phyloP scores from a whole-genome alignment of 2,888 invertebrate genomes.

The Nemotelus nigrinus region DNA sequence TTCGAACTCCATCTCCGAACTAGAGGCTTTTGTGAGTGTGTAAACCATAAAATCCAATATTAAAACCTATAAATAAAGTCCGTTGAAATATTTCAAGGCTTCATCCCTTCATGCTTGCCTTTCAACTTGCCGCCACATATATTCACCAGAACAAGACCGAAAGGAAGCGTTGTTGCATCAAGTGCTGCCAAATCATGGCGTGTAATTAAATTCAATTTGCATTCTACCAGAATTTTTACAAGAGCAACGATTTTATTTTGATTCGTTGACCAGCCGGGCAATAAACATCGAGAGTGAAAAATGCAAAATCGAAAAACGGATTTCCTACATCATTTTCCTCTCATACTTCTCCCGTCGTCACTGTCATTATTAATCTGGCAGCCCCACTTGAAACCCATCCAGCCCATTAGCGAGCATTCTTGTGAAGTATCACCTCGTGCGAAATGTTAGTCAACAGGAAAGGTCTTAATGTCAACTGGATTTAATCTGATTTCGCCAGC shows the following conservation, averaged over 20 bases:
- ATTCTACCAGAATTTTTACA: too few species aligned
- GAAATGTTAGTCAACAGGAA: slow-evolving; percentile 48
- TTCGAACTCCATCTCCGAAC: neutral
- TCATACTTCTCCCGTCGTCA: too few species aligned
- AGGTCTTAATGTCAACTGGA: slow-evolving; percentile 50
- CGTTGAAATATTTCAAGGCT: slow-evolving; percentile 38
- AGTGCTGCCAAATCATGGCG: neutral
- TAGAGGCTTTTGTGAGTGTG: slow-evolving; percentile 23
- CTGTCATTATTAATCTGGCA: neutral
- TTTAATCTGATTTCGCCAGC: slow-evolving; percentile 50
- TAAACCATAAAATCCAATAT: slow-evolving; percentile 48
- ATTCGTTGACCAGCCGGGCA: too few species aligned
- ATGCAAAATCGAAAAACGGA: too few species aligned
- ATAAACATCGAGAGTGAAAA: too few species aligned
- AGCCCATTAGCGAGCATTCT: slow-evolving; percentile 37
- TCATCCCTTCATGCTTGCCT: slow-evolving; percentile 27
- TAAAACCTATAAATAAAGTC: slow-evolving; percentile 49
- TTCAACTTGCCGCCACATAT: slow-evolving; percentile 32
- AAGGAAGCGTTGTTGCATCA: neutral
- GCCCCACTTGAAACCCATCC: neutral
- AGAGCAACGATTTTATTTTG: too few species aligned
- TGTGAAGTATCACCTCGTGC: slow-evolving; percentile 38
- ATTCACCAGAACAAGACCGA: neutral
- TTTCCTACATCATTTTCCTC: too few species aligned
- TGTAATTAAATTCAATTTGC: too few species aligned